Evolutionary conservation across 1,140 invertebrate species (phyloP), one percentile per base, ranked within the genome.

Genomic region (Drosophila rufa): DNA sequence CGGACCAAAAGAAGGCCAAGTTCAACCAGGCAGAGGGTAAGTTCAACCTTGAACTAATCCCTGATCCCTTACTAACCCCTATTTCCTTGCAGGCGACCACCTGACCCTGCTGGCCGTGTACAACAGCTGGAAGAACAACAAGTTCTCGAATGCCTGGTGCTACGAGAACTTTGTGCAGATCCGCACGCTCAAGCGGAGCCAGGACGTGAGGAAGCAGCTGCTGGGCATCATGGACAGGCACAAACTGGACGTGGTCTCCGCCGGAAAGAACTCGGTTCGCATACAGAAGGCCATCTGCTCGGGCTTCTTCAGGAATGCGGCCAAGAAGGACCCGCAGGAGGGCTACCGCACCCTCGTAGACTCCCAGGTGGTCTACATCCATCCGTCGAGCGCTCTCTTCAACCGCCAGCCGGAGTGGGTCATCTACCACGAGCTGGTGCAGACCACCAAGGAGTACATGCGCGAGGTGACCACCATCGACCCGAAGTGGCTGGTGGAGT

Each of bases 381-480:
- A 99, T 95, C 99, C 99, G 0, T 99, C 98, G 0, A 99, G 97
- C 93, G 97, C 99, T 0, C 93, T 99, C 0, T 99, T 99, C 91
- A 99, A 99, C 93, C 94, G 98, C 69, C 98, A 99, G 93, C 99
- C 99, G 0, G 99, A 99, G 94, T 99, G 99, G 97, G 98, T 99
- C 0, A 97, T 99, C 56, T 99, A 99, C 92, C 98, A 99, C 92
- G 99, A 99, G 93, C 93, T 99, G 56, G 98, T 99, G 1, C 97
- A 99, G 93, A 99, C 99, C 0, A 99, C 99, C 0, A 99, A 99
- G 91, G 99, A 99, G 93, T 99, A 99, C 92, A 99, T 99, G 99
- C 95, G 99, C 48, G 98, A 99, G 93, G 98, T 99, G 1, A 99
- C 98, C 0, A 98, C 98, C 0, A 99, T 99, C 47, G 99, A 99